Evolutionary conservation across 1,140 invertebrate species (phyloP), one percentile per base, ranked within the genome.

Genomic region (Dolichoris vasculosae): DNA sequence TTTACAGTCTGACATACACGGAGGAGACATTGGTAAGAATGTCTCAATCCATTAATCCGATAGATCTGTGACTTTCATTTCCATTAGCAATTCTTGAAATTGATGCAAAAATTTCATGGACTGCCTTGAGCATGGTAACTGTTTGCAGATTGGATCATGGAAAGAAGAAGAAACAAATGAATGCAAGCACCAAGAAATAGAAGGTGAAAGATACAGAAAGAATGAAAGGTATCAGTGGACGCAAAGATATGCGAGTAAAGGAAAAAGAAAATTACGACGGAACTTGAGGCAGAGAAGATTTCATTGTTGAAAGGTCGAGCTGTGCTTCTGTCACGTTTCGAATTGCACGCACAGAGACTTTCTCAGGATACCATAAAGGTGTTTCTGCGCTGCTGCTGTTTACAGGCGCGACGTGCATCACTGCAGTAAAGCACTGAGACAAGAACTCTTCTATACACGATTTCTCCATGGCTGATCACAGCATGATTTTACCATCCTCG

Each of bases 311-410:
- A 88, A 88, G 88, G 89, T 88, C 88, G 88, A 89, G 88, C 86
- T 85, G 88, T 63, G 40, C 90, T 84, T 87, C 76, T 69, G 91
- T 92, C 91, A 92, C 91, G 90, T 92, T 89, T 92, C 90, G 89
- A 90, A 92, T 92, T 91, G 90, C 91, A 92, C 91, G 91, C 91
- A 92, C 89, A 88, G 87, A 89, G 89, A 89, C 88, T 90, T 88
- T 88, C 86, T 76, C 79, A 87, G 88, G 87, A 64, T 77, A 67
- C 84, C 69, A 86, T 89, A 87, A 86, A 85, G 80, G 87, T 63
- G 82, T 55, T 26, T 88, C 82, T 82, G 83, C n/a, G 32, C 64
- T 13, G 55, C 23, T 59, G 23, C 69, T 43, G 69, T 43, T 73
- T 73, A 43, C 69, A 40, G 69, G 38, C 38, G 23, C 69, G 38